These are phyloP conservation scores for Diuraphis noxia DNA, from an alignment of 1,140 invertebrate genomes.

Conservation along the genomic window DNA sequence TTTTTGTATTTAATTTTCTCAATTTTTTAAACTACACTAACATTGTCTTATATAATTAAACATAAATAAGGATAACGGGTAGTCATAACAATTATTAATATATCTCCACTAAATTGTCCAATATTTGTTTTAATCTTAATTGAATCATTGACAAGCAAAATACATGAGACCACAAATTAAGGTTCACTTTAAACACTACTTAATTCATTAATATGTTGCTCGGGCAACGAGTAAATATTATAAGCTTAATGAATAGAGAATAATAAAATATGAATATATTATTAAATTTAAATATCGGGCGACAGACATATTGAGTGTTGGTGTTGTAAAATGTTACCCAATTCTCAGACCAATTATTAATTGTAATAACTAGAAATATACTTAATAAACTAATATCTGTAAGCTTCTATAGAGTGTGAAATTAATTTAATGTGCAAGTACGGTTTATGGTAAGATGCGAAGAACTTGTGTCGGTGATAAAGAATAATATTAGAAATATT, in stretches of 20 bases:
- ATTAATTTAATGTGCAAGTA: not conserved
- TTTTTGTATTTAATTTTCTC: not conserved
- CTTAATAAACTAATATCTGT: not conserved
- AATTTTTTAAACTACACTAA: not conserved
- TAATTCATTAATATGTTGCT: not conserved
- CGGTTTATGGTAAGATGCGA: not conserved
- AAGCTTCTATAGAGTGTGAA: not conserved
- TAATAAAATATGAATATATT: not conserved
- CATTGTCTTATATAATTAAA: not conserved
- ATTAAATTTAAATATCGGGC: not conserved
- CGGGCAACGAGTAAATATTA: not conserved
- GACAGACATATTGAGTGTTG: not conserved
- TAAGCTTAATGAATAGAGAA: not conserved
- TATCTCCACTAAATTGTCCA: not conserved
- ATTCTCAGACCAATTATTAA: not conserved
- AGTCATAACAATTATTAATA: not conserved
- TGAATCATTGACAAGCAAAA: not conserved
- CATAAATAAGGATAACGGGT: not conserved
- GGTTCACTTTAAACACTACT: not conserved
- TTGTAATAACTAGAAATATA: not conserved
- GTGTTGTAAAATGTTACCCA: not conserved
- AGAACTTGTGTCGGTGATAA: not conserved
- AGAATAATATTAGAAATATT: not conserved
- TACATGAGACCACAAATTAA: not conserved
- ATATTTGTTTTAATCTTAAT: not conserved